Conservation (phyloP, 2,888 invertebrate genomes). For the Pheosia tremula region DNA sequence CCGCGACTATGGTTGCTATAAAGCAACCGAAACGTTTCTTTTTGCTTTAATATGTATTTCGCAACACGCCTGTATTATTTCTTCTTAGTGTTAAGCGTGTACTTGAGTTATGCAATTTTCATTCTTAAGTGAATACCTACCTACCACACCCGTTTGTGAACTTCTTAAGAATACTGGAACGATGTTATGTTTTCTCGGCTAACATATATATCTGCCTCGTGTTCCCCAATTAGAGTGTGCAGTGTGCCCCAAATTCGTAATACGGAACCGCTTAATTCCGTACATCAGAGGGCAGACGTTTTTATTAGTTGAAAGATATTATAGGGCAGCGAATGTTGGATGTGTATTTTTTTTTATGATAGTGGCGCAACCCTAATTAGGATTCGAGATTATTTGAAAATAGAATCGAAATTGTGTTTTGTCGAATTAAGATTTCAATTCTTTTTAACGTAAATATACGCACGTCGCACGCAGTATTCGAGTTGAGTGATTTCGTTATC, state of each 20-base stretch:
- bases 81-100: too few species aligned
- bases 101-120: too few species aligned
- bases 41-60: too few species aligned
- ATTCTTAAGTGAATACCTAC: too few species aligned
- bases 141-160: too few species aligned
- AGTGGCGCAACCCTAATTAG: not conserved
- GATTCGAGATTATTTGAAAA: conserved; percentile 2
- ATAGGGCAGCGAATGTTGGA: not conserved
- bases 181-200: not conserved
- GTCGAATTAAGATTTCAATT: not conserved
- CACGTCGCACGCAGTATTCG: too few species aligned
- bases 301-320: not conserved
- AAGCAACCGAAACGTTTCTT: too few species aligned
- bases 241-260: conserved; percentile 2
- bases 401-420: not conserved
- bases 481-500: too few species aligned
- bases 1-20: too few species aligned
- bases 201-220: not conserved
- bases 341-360: not conserved
- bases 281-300: not conserved
- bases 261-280: conserved; percentile 1
- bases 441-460: not conserved
- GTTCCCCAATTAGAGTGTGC: conserved; percentile 1
- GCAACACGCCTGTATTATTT: too few species aligned
- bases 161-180: not conserved